Conservation (phyloP, 2,113 vertebrate genomes). For the Periophthalmodon schlosseri region DNA sequence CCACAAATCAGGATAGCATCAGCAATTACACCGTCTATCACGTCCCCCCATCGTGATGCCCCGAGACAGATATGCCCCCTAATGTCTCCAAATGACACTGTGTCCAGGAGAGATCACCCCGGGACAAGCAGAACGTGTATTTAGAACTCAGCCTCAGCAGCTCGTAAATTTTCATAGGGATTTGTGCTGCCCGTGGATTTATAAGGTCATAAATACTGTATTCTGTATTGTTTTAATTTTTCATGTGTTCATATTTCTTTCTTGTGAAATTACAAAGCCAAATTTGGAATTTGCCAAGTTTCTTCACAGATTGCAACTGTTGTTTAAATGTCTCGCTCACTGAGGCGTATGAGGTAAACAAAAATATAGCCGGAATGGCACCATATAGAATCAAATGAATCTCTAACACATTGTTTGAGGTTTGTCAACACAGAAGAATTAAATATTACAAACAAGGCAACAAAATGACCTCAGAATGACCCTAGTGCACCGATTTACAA, state of each 20-base stretch:
- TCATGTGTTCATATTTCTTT: conserved; percentile 4
- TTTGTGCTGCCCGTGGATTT: background rate
- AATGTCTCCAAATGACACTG: conserved; percentile 40
- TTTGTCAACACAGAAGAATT: too few species aligned
- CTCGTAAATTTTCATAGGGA: background rate
- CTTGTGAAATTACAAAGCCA: background rate
- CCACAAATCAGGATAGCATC: conserved; percentile 64
- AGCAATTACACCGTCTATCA: conserved; percentile 67
- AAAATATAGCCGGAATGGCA: background rate
- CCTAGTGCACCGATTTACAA: background rate
- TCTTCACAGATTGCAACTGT: background rate
- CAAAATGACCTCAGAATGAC: background rate
- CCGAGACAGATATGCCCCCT: conserved; percentile 49
- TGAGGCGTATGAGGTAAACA: background rate
- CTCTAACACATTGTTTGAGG: background rate
- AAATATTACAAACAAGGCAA: background rate
- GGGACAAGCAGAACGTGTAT: background rate
- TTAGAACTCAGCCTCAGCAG: background rate
- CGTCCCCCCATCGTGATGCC: conserved; percentile 45
- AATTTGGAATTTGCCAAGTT: background rate
- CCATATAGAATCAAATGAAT: background rate
- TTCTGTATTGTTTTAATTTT: background rate
- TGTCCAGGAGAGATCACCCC: background rate
- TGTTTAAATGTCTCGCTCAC: background rate
- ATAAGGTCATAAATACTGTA: conserved; percentile 3